These are phyloP conservation scores for Microplitis manilae DNA, from an alignment of 2,888 invertebrate species.

Conservation along the genomic window DNA sequence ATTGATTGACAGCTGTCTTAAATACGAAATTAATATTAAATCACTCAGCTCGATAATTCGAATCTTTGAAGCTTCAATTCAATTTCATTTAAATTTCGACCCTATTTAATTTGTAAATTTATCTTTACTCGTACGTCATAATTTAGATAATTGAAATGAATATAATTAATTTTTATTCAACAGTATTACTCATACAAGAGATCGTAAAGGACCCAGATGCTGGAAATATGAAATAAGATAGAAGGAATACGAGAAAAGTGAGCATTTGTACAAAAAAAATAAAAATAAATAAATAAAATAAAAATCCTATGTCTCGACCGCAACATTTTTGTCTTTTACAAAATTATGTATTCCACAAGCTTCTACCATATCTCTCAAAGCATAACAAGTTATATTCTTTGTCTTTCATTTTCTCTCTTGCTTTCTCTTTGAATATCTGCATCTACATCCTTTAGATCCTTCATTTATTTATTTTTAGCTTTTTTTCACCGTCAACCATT, in stretches of 20 bases:
- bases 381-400: constrained; percentile 68
- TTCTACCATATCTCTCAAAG: constrained; percentile 71
- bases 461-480: not conserved
- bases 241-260: constrained; percentile 48
- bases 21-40: not conserved
- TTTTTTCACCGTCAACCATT: not conserved
- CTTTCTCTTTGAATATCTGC: constrained; percentile 14
- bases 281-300: constrained; percentile 71
- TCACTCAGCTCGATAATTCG: not conserved
- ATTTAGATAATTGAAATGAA: not conserved
- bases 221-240: constrained; percentile 12
- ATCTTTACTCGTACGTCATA: not conserved
- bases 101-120: not conserved
- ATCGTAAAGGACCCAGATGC: not conserved
- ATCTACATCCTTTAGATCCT: constrained; percentile 24
- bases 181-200: not conserved
- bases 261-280: constrained; percentile 71
- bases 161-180: not conserved
- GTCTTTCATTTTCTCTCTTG: constrained; percentile 14
- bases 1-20: not conserved
- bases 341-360: constrained; percentile 72
- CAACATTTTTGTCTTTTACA: constrained; percentile 72
- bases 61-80: not conserved
- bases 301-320: constrained; percentile 52
- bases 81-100: not conserved